Evolutionary conservation across 2,888 invertebrate species (phyloP).

Genomic region (Muschampia plurimacula): DNA sequence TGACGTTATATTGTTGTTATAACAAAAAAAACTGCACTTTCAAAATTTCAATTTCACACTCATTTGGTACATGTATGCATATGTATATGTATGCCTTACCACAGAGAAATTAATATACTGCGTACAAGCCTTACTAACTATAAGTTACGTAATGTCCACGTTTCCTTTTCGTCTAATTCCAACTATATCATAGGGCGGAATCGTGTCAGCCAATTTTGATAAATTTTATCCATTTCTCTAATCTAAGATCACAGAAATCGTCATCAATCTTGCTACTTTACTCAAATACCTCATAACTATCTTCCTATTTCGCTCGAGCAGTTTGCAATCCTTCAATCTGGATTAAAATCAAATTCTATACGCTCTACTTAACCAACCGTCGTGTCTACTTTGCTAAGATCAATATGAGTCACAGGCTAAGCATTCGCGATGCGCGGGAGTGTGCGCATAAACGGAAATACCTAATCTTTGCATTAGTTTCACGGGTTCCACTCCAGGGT

Average conservation of each 20-base stretch:
- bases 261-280: conserved; percentile 13
- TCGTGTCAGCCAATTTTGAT: conserved; percentile 12
- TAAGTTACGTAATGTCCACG: not conserved
- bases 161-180: conserved; percentile 2
- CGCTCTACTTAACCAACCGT: conserved; percentile 39
- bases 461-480: conserved; percentile 82
- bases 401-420: conserved; percentile 51
- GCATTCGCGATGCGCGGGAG: conserved; percentile 65
- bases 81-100: no score
- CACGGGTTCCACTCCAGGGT: conserved; percentile 57
- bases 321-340: conserved; percentile 32
- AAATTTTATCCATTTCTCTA: conserved; percentile 19
- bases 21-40: no score
- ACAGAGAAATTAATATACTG: no score
- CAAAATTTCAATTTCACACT: no score
- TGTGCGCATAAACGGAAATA: conserved; percentile 69
- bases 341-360: conserved; percentile 35
- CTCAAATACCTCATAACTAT: conserved; percentile 12
- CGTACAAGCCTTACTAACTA: no score
- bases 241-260: conserved; percentile 36
- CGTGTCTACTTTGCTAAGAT: conserved; percentile 39
- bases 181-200: conserved; percentile 16
- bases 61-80: no score
- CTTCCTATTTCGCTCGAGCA: conserved; percentile 30
- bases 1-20: not conserved